Base-by-base conservation (phyloP, 2,888 invertebrate species). In the Drosophila nigricruria region DNA sequence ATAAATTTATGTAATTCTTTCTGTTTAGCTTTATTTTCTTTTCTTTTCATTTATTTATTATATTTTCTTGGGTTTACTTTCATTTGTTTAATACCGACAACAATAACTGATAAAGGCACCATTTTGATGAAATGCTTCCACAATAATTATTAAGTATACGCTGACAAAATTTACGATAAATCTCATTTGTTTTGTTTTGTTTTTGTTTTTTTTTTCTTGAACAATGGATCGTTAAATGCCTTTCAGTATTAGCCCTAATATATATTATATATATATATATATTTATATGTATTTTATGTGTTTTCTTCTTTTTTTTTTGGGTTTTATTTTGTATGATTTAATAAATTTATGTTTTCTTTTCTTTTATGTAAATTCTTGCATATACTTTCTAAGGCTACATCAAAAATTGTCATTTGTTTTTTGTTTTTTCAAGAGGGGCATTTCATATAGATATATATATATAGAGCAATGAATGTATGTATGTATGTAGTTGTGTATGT, bases 81-180 rank as follows among this genome's bases (percentile, higher is more conserved):
- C 32, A 18, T 53, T 52, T 64, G 32, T 20, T 56, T 50, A 62
- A 61, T 70, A 65, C 70, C 58, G 65, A 77, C 73, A 91, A 84
- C 85, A 89, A 90, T 82, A 91, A 88, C 90, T 86, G 83, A 89
- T 91, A 90, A 91, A 91, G 91, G 91, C 91, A 91, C 91, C 88
- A 91, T 91, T 89, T 88, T 90, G 91, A 89, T 86, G 88, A 86
- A 89, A 86, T 89, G 88, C 86, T 84, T 88, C 69, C 79, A 81
- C 74, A 79, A 58, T 62, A 73, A 59, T 60, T 62, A 59, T 57
- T 62, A 68, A 57, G 47, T 74, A 70, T 69, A 59, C 69, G 58
- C 36, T 53, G 57, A 63, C 58, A 70, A 70, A 70, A 38, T 56
- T 42, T 20, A 59, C 56, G 54, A 56, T 61, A 50, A 47, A 47